Evolutionary conservation across 1,140 invertebrate species (phyloP).

Genomic region (Drosophila mayri): DNA sequence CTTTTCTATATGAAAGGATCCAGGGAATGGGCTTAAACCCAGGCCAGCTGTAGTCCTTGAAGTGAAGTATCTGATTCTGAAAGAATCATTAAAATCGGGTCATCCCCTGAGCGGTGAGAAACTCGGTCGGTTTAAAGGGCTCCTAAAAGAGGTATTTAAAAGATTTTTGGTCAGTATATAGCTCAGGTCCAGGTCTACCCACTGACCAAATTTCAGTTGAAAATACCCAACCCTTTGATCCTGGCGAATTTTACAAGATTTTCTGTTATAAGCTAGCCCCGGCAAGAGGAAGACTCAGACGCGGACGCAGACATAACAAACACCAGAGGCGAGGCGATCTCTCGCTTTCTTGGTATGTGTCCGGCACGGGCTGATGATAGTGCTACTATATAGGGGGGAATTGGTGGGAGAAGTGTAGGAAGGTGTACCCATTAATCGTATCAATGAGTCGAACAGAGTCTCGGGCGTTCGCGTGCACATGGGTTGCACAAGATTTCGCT

Average conservation of each 20-base stretch:
- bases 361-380: constrained; percentile 37
- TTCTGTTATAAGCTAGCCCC: constrained; percentile 53
- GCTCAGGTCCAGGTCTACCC: neutral
- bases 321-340: constrained; percentile 18
- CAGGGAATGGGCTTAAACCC: constrained; percentile 18
- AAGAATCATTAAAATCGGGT: constrained; percentile 73
- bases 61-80: constrained; percentile 68
- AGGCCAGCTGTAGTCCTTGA: neutral
- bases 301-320: constrained; percentile 34
- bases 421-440: constrained; percentile 14
- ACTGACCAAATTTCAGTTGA: constrained; percentile 29
- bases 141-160: neutral
- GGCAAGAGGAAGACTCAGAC: constrained; percentile 27
- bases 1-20: constrained; percentile 46
- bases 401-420: neutral
- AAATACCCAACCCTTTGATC: constrained; percentile 28
- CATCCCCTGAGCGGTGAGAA: constrained; percentile 1
- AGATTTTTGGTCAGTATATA: constrained; percentile 20
- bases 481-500: constrained; percentile 37
- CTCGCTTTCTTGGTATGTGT: constrained; percentile 25
- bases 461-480: constrained; percentile 5
- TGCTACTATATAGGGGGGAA: constrained; percentile 6
- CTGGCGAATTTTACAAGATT: constrained; percentile 71
- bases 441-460: constrained; percentile 25
- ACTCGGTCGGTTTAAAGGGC: constrained; percentile 33